These are phyloP conservation scores for Somateria mollissima DNA, from an alignment of 2,797 vertebrate species.

Conservation along the genomic window DNA sequence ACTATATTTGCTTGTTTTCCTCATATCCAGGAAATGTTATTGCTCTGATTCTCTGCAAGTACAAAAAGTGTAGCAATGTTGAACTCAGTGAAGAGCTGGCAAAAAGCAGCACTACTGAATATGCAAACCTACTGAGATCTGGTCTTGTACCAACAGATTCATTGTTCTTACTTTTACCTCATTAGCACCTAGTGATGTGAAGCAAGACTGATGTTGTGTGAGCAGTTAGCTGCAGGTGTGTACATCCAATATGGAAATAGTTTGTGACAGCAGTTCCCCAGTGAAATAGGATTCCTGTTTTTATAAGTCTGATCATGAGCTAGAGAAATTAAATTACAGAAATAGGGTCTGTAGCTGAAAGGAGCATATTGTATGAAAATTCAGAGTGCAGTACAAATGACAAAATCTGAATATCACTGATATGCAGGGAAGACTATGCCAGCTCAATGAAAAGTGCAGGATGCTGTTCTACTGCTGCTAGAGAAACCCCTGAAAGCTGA, in stretches of 20 bases:
- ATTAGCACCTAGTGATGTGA: not conserved
- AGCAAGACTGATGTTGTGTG: not conserved
- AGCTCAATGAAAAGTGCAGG: not conserved
- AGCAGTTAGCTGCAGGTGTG: not conserved
- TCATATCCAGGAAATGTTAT: not conserved
- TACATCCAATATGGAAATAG: not conserved
- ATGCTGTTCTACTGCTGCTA: not conserved
- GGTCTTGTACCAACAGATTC: not conserved
- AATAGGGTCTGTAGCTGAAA: not conserved
- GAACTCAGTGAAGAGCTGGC: not conserved
- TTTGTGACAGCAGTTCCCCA: not conserved
- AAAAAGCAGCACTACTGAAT: not conserved
- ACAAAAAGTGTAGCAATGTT: not conserved
- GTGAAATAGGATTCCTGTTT: not conserved
- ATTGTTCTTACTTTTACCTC: not conserved
- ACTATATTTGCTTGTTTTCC: not conserved
- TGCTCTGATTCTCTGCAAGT: not conserved
- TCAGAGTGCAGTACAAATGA: not conserved
- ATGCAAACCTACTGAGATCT: not conserved
- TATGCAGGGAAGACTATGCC: not conserved
- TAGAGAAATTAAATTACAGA: not conserved
- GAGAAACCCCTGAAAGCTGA: not conserved
- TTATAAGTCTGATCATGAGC: not conserved
- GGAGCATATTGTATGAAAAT: not conserved
- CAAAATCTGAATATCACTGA: not conserved